Evolutionary conservation across 2,797 vertebrate genomes (phyloP), one percentile per base, ranked within the genome.

Genomic region (Danio albolineatus): DNA sequence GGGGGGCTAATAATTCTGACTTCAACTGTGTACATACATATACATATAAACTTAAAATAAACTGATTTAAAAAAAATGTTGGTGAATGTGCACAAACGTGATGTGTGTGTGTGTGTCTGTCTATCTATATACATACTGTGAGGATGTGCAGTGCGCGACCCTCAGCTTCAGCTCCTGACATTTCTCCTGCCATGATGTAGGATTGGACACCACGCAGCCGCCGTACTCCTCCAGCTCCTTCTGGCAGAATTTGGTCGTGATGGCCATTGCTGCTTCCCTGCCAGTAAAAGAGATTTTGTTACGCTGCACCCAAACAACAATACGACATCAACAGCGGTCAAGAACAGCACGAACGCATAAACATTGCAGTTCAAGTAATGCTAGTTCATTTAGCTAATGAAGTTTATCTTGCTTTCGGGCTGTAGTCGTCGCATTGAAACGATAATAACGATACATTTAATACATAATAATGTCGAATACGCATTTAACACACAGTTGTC

Each of bases 261-360:
- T 91, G 65, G 96, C 93, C 93, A 98, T 91, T 5, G 96, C 97
- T 7, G 95, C 97, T 89, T 98, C 93, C 97, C 97, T 98, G 57
- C 44, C 41, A 81, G 14, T 77, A 71, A 28, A 28, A 28, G 3
- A 28, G 28, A 28, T 28, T 69, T 53, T 17, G 39, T 53, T 38
- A 12, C 14, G 14, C 16, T 38, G 39, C 6, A 53, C 69, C 21
- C 44, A 67, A 1, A n/a, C 12, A 4, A 28, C 13, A 67, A 10
- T 28, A 14, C 2, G 28, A 48, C 0, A 9, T 16, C 13, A 66
- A 36, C 12, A 66, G 16, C 14, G 36, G 2, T n/a, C 4, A 39
- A n/a, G 28, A 28, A 28, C 28, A 28, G 1, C 28, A 28, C 28
- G 28, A 28, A 10, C 17, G 13, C 17, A 14, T 54, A 54, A 10